Conservation (phyloP, 2,113 vertebrate genomes). For the Miniopterus natalensis region DNA sequence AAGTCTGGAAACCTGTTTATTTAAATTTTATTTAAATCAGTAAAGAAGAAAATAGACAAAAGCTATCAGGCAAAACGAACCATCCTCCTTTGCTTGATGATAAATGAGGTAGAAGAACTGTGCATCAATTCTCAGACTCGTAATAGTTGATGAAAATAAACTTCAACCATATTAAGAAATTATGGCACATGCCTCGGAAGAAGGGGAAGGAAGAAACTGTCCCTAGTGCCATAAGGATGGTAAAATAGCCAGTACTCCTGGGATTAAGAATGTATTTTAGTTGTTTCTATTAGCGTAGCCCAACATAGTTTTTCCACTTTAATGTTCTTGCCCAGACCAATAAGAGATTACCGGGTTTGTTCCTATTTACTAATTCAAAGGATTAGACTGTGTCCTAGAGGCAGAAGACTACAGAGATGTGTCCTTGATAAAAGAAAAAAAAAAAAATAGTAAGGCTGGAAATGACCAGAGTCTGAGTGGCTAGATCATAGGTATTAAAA, state of each 20-base stretch:
- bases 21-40: neutral
- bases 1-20: neutral
- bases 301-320: neutral
- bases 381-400: neutral
- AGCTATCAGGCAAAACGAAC: neutral
- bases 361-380: neutral
- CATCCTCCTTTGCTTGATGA: neutral
- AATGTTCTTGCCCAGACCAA: neutral
- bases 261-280: neutral
- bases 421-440: neutral
- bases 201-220: neutral
- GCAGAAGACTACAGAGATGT: neutral
- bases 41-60: neutral
- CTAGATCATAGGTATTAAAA: neutral
- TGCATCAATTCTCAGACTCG: neutral
- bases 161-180: neutral
- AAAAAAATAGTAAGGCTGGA: neutral
- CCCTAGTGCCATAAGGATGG: neutral
- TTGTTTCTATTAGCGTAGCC: neutral
- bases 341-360: neutral
- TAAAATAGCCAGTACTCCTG: neutral
- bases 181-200: accelerated
- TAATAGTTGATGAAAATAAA: neutral
- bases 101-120: neutral
- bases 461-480: neutral